phyloP scores from a whole-genome alignment of 2,888 invertebrate genomes.

The Erebia aethiops region DNA sequence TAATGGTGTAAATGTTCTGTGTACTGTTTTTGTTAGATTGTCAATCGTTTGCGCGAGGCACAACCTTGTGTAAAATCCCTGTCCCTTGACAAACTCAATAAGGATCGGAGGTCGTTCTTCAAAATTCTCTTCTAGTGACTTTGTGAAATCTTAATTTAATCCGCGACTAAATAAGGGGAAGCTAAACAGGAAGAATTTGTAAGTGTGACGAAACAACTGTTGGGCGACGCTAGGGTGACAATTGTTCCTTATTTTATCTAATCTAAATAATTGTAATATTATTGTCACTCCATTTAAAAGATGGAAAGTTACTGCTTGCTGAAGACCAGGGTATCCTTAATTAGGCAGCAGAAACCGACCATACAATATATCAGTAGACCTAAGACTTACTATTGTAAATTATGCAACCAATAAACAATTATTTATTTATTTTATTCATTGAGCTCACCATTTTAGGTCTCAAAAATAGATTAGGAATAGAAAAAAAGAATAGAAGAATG shows the following conservation, averaged over 20 bases:
- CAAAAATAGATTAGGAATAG: no score
- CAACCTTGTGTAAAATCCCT: slow-evolving; percentile 35
- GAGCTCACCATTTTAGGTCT: no score
- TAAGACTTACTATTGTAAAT: no score
- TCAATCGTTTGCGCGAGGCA: not conserved
- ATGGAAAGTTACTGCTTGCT: no score
- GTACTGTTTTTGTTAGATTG: not conserved
- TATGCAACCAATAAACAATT: no score
- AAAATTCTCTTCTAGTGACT: slow-evolving; percentile 48
- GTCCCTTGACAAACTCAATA: slow-evolving; percentile 64
- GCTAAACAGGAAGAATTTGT: slow-evolving; percentile 53
- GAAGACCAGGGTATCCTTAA: no score
- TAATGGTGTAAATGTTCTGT: no score
- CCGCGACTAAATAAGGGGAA: slow-evolving; percentile 58
- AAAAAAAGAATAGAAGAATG: no score
- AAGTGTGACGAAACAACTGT: slow-evolving; percentile 44
- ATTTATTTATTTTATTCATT: not conserved
- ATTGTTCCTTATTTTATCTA: not conserved
- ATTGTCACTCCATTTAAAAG: no score
- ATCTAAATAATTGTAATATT: not conserved
- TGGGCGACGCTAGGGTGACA: slow-evolving; percentile 17
- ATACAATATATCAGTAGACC: no score
- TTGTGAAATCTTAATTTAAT: slow-evolving; percentile 69
- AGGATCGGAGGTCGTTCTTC: slow-evolving; percentile 52
- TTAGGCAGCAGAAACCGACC: no score